Evolutionary conservation across 2,888 invertebrate genomes (phyloP).

Genomic region (Epirrhoe alternata): DNA sequence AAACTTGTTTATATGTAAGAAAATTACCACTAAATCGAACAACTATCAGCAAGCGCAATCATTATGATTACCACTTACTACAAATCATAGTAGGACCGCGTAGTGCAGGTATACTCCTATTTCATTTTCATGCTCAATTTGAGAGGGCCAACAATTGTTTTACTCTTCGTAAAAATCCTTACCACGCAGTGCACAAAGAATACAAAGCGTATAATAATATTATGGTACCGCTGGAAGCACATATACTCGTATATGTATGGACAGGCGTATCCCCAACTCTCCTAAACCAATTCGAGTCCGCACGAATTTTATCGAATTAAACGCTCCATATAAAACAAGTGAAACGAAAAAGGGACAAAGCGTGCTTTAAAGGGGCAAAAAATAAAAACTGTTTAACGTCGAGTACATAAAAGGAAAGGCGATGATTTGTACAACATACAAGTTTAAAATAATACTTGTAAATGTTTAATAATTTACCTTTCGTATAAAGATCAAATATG

Average conservation of each 20-base stretch:
- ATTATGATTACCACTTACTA: not conserved
- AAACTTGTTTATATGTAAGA: no score
- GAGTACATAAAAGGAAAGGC: conserved; percentile 7
- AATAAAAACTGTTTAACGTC: conserved; percentile 25
- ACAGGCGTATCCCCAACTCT: conserved; percentile 58
- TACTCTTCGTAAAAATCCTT: not conserved
- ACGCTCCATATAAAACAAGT: conserved; percentile 77
- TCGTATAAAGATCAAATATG: no score
- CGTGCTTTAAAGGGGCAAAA: conserved; percentile 60
- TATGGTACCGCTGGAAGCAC: conserved; percentile 45
- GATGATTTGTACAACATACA: not conserved
- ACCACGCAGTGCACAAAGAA: conserved; percentile 5
- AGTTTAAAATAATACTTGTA: not conserved
- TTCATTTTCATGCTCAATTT: not conserved
- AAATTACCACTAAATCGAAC: not conserved
- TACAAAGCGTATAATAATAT: conserved; percentile 39
- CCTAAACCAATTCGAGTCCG: conserved; percentile 71
- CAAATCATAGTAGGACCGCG: not conserved
- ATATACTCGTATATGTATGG: conserved; percentile 41
- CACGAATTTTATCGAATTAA: conserved; percentile 78
- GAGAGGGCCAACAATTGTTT: not conserved
- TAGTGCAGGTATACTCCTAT: not conserved
- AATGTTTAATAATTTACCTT: not conserved
- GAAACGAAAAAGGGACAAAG: conserved; percentile 73
- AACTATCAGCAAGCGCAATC: not conserved